Evolutionary conservation across 2,113 vertebrate species (phyloP).

Genomic region (Merops nubicus): DNA sequence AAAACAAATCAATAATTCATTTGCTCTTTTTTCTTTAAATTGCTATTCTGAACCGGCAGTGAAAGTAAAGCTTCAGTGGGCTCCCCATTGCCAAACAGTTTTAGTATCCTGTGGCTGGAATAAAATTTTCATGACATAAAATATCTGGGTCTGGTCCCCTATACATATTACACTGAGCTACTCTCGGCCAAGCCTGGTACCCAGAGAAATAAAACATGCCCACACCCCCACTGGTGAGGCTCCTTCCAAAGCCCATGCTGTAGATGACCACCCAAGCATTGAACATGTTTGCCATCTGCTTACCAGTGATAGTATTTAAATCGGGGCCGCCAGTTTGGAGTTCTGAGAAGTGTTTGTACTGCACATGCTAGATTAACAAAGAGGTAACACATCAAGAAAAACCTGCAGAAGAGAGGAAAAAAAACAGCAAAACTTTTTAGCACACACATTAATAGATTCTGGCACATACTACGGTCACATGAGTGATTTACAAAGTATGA

Average conservation of each 20-base stretch:
- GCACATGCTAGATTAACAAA: constrained; percentile 98
- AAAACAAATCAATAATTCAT: background rate
- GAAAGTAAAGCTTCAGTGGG: background rate
- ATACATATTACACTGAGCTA: background rate
- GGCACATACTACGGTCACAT: background rate
- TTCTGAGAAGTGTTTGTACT: constrained; percentile 93
- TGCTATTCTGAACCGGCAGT: background rate
- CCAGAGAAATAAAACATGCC: background rate
- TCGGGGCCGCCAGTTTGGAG: constrained; percentile 95
- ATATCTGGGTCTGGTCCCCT: background rate
- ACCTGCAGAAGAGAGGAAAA: constrained; percentile 78
- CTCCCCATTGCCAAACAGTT: background rate
- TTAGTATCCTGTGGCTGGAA: background rate
- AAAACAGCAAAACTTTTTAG: background rate
- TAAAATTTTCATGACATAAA: background rate
- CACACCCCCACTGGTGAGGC: background rate
- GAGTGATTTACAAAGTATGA: constrained; percentile 77
- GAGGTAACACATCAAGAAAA: constrained; percentile 99
- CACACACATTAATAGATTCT: background rate
- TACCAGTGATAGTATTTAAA: constrained; percentile 98
- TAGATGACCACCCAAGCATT: fast-evolving
- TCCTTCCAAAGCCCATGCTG: background rate
- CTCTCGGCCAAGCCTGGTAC: background rate
- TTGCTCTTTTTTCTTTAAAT: background rate
- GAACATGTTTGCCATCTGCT: background rate